Base-by-base conservation (phyloP, 2,113 vertebrate genomes). In the Rhabdomys dilectus region DNA sequence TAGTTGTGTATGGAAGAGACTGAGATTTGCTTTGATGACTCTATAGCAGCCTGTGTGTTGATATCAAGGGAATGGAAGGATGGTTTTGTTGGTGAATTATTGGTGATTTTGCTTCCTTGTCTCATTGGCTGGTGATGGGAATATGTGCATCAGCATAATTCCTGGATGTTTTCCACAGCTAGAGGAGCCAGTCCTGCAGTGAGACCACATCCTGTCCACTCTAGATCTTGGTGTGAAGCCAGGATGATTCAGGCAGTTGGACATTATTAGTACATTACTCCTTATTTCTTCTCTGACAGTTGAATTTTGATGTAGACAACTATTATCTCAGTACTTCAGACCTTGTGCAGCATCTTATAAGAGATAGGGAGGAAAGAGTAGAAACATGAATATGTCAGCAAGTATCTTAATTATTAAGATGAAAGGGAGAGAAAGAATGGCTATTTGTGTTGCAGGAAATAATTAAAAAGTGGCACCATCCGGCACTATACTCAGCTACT, bases 151-250 rank as follows among this genome's bases (percentile, higher is more conserved):
- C 85, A 78, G 84, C 53, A 34, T 62, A 56, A 34, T 82, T 39
- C 36, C 26, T 95, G 95, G 92, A 93, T 68, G 36, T 0, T 39
- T 51, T 92, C 93, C 88, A 53, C 3, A 22, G 91, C 26, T 7
- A 0, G 68, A 60, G 76, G 88, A 90, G 36, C 90, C 15, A 7
- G 62, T 91, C 86, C 94, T 93, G 76, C 89, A 86, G 88, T 53
- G 91, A 89, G 94, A 78, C 62, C 51, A 92, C 90, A 88, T 96
- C 84, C 89, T 95, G 93, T 64, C 68, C 51, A 19, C 42, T 56
- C 77, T 10, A n/a, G 56, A 60, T 91, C 75, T 85, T 93, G 93
- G 91, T 24, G 29, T 91, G 88, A 66, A 91, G 95, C 96, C 96
- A 81, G 51, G 77, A 89, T 92, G 96, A 91, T 92, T 85, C 73